Evolutionary conservation across 2,888 invertebrate genomes (phyloP).

Genomic region (Synanthedon myopaeformis): DNA sequence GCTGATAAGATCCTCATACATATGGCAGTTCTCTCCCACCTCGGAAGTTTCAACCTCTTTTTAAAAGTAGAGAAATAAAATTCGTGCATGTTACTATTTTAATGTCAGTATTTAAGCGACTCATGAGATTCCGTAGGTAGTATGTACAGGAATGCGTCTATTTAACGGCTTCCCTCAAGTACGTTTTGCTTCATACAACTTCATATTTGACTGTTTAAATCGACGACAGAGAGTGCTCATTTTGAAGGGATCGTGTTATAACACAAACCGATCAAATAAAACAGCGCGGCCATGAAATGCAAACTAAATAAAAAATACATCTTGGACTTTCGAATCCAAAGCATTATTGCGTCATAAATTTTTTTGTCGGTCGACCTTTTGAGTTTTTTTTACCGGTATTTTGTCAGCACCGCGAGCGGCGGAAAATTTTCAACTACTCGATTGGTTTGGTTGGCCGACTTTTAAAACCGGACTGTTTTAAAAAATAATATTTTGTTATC

Average conservation of each 20-base stretch:
- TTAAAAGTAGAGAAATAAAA: background rate
- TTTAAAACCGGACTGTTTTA: background rate
- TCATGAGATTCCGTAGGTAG: too few relatives aligned
- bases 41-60: background rate
- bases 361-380: conserved; percentile 13
- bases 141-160: too few relatives aligned
- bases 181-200: too few relatives aligned
- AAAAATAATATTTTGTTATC: background rate
- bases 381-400: conserved; percentile 6
- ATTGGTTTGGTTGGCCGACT: conserved; percentile 1
- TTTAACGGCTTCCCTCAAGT: too few relatives aligned
- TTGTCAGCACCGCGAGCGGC: conserved; percentile 1
- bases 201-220: too few relatives aligned
- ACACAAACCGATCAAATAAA: conserved; percentile 6
- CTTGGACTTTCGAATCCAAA: conserved; percentile 10
- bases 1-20: too few relatives aligned
- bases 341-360: conserved; percentile 3
- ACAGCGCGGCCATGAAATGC: conserved; percentile 10
- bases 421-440: conserved; percentile 14
- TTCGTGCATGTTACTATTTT: too few relatives aligned
- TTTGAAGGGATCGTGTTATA: conserved; percentile 5
- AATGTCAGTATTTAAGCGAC: too few relatives aligned
- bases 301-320: conserved; percentile 8
- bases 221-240: background rate
- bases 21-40: too few relatives aligned